Conservation (phyloP, 2,797 vertebrate species). For the Chiroxiphia lanceolata region DNA sequence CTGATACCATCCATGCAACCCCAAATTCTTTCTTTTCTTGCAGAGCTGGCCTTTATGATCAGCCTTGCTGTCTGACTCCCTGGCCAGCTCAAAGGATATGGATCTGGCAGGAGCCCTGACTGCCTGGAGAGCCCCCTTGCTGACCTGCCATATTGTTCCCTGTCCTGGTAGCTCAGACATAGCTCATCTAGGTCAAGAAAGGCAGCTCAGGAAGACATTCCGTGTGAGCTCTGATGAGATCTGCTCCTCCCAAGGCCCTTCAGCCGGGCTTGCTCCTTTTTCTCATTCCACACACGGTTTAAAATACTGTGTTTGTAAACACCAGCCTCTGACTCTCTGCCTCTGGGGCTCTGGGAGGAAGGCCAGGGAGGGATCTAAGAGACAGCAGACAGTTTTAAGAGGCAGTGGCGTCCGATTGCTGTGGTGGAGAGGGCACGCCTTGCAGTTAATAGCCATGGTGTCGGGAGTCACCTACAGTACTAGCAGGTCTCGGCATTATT, state of each 20-base stretch:
- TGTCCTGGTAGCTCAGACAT: background rate
- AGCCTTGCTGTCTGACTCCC: background rate
- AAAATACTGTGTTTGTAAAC: constrained; percentile 57
- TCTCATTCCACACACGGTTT: background rate
- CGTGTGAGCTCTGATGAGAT: background rate
- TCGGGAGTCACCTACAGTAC: constrained; percentile 14
- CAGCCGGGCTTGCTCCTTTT: constrained; percentile 6
- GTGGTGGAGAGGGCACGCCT: background rate
- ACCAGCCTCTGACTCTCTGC: background rate
- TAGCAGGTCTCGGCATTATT: constrained; percentile 34
- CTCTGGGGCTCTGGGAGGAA: background rate
- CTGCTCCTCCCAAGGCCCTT: background rate
- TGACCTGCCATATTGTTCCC: background rate
- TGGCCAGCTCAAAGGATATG: background rate
- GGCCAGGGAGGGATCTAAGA: constrained; percentile 45
- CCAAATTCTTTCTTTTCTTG: background rate
- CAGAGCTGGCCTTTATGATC: background rate
- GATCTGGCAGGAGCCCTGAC: background rate
- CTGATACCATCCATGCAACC: background rate
- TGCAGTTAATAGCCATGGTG: constrained; percentile 13
- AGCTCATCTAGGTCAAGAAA: background rate
- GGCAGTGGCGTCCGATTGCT: constrained; percentile 10
- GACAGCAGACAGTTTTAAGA: constrained; percentile 52
- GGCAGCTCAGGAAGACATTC: background rate
- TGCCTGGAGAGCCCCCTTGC: background rate